These are phyloP conservation scores for Geothlypis trichas DNA, from an alignment of 2,113 vertebrate genomes.

Conservation along the genomic window DNA sequence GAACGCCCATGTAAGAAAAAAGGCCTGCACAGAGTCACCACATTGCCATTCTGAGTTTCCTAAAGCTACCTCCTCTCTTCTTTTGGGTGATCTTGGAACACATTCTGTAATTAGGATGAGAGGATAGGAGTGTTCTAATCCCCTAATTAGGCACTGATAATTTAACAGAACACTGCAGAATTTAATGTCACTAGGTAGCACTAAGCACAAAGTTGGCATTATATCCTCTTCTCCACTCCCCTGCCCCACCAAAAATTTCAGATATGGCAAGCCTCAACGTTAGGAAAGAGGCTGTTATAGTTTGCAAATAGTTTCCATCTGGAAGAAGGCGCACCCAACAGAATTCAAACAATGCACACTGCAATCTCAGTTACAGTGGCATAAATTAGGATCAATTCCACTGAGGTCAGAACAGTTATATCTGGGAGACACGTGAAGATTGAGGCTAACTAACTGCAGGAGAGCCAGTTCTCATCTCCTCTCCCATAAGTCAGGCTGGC, in stretches of 20 bases:
- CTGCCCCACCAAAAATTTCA: conserved; percentile 57
- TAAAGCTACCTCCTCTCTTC: background rate
- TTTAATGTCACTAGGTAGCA: background rate
- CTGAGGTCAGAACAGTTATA: conserved; percentile 47
- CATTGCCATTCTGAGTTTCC: background rate
- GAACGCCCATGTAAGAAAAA: background rate
- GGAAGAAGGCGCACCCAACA: conserved; percentile 22
- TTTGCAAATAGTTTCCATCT: conserved; percentile 61
- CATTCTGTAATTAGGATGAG: background rate
- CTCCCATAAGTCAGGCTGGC: background rate
- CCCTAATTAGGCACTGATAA: background rate
- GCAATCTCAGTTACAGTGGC: conserved; percentile 55
- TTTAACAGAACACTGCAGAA: background rate
- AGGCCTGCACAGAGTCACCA: background rate
- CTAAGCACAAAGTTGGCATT: conserved; percentile 5
- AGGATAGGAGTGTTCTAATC: background rate
- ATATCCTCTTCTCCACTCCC: conserved; percentile 5
- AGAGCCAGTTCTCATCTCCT: background rate
- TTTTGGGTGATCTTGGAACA: background rate
- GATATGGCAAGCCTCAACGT: conserved; percentile 10
- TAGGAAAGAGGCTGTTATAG: conserved; percentile 32
- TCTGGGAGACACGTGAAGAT: background rate
- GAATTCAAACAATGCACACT: conserved; percentile 18
- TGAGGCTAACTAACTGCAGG: background rate
- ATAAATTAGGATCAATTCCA: conserved; percentile 57